A percentile compares a stretch with the other conserved stretches of the same genome.
phyloP scores from a whole-genome alignment of 2,113 vertebrate species.

The Lagopus leucura region DNA sequence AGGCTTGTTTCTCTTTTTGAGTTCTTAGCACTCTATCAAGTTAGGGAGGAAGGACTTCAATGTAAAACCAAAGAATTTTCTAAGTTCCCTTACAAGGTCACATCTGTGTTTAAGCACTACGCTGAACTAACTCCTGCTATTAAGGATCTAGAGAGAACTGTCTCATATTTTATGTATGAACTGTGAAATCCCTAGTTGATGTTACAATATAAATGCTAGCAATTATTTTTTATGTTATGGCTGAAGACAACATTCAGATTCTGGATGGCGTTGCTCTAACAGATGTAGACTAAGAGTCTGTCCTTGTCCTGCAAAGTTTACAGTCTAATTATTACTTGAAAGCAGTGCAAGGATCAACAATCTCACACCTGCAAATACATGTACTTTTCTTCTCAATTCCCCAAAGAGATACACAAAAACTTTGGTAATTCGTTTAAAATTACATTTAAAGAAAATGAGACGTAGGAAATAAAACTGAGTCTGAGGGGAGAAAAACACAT shows the following conservation, averaged over 20 bases:
- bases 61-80: not conserved
- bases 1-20: not conserved
- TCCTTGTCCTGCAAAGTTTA: slow-evolving; percentile 15
- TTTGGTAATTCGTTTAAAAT: not conserved
- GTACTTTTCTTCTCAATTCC: not conserved
- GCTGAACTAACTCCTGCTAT: slow-evolving; percentile 13
- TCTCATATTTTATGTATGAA: slow-evolving; percentile 62
- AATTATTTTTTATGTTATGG: slow-evolving; percentile 49
- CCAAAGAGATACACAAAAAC: not conserved
- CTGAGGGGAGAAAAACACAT: not conserved
- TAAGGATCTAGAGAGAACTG: not conserved
- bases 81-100: slow-evolving; percentile 1
- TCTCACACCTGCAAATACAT: not conserved
- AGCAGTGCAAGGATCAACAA: not conserved
- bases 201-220: slow-evolving; percentile 26
- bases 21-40: not conserved
- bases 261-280: not conserved
- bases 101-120: not conserved
- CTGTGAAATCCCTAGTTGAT: slow-evolving; percentile 10
- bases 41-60: not conserved
- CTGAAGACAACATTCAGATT: not conserved
- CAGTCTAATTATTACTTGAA: not conserved
- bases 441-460: not conserved
- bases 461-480: not conserved
- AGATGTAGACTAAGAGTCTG: not conserved